Evolutionary conservation across 2,888 invertebrate genomes (phyloP), one percentile per base, ranked within the genome.

Genomic region (Ashinkailepas kermadecensis): DNA sequence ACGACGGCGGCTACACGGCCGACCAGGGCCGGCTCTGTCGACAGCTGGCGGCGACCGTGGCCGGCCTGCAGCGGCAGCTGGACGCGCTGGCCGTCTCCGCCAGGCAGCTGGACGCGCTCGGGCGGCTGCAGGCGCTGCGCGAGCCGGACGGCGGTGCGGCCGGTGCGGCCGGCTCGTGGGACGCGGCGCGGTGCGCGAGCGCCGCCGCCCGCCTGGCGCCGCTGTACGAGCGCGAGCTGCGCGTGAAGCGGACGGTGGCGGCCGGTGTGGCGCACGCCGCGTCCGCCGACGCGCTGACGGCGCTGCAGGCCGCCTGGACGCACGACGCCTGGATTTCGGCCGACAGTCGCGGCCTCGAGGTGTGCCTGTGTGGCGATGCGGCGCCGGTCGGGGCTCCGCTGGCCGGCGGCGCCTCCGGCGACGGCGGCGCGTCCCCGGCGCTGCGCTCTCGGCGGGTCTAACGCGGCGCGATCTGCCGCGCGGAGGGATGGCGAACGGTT

Each of bases 261-360:
- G n/a, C 58, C 15, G n/a, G 23, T 25, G 23, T 79, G 58, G 79
- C 79, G 23, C 79, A 79, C 58, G n/a, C 58, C 23, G 23, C 12
- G 58, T 57, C 57, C 0, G 23, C n/a, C 13, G 58, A 21, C 13
- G 58, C 58, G 25, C 58, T 79, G 79, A n/a, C 23, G 13, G 57
- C 59, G 13, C 12, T 58, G 13, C 12, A 57, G 79, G 79, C 79
- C 12, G 79, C 79, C 15, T 79, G 79, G 79, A 79, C 12, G 58
- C 58, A 79, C 59, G 79, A 79, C 59, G 79, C 79, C 23, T 79
- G 54, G 23, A 13, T 79, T 15, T 18, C 58, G 23, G 13, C 57
- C 23, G 58, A 57, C 21, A 13, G 4, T 8, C 58, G 4, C 79
- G 23, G 12, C 15, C n/a, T 79, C 13, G 23, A 79, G 9, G 58